Evolutionary conservation across 2,113 vertebrate genomes (phyloP), one percentile per base, ranked within the genome.

Genomic region (Mirza zaza): DNA sequence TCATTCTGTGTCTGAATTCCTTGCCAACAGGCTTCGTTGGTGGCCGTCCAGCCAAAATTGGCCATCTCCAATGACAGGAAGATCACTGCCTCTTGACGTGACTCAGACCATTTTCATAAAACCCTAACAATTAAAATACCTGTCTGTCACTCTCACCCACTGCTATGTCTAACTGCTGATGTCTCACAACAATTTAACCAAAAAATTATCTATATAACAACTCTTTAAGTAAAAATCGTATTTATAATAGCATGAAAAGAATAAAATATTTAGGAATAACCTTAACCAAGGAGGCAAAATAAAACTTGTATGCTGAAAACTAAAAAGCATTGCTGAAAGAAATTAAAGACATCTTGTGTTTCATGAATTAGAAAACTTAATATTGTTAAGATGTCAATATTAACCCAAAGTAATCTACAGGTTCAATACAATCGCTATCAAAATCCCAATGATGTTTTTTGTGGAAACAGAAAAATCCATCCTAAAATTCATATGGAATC

Each of bases 251-350:
- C 15, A 83, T 77, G 23, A 68, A 63, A 85, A 93, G 27, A 89
- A 86, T 63, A 86, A 95, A 91, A 57, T 63, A 71, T 36, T 95
- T 77, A 77, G 29, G 13, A 71, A 83, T 82, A 90, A 80, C 70
- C 34, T 52, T 67, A 85, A 55, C 29, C 36, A 52, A 70, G 42
- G 67, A 90, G 27, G 10, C 5, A n/a, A 95, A 71, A 76, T 20
- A 61, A 61, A 61, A 94, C 11, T n/a, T 91, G 14, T 15, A n/a
- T 8, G n/a, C 7, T 63, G 52, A 59, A 81, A 85, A 65, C 52
- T 48, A 81, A 23, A 65, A 95, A 73, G 45, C n/a, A 59, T 48
- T 84, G 20, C 55, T 83, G 32, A 93, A 84, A 87, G 20, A 76
- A 95, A 71, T 81, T 67, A 85, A 91, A 73, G 39, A 52, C 8